Evolutionary conservation across 1,140 invertebrate genomes (phyloP), one percentile per base, ranked within the genome.

Genomic region (Formica selysi): DNA sequence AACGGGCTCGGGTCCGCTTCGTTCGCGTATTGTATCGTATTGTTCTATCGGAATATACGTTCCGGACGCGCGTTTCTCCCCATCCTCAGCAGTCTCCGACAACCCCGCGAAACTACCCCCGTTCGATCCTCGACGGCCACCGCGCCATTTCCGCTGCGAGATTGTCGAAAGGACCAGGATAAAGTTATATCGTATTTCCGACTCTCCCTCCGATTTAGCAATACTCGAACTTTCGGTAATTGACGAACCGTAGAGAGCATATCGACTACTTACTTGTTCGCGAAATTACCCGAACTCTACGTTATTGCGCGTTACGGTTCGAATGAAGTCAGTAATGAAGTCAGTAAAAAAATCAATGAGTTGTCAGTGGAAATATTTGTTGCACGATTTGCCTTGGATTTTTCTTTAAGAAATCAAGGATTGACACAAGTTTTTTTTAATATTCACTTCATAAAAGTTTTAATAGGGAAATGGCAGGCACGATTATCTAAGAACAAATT

Each of bases 101-200:
- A 57, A 59, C 22, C 81, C 16, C 62, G 54, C 51, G 54, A 13
- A 32, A 38, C 59, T 32, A n/a, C 41, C 44, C 48, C 16, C 2
- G 13, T 68, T 62, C 65, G 74, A 59, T 76, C 83, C 86, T 87
- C 86, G 86, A 90, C 86, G 85, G 91, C 88, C 89, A 41, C 85
- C 83, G 87, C 85, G 88, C 81, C 88, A 91, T 92, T 91, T 91
- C 90, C 90, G 78, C 48, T 51, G 61, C 59, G 90, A 86, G 89
- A 92, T 86, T 87, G 89, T 91, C 87, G 85, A 91, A 91, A 91
- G 90, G 89, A 90, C 88, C 81, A 76, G 91, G 87, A 86, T 81
- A 70, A 90, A 87, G 91, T 93, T 93, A 91, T 92, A 90, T 88
- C 86, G 89, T 73, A 78, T 90, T 90, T 90, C 86, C 76, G 76